Evolutionary conservation across 1,140 invertebrate genomes (phyloP), one percentile per base, ranked within the genome.

Genomic region (Muscidifurax raptorellus): DNA sequence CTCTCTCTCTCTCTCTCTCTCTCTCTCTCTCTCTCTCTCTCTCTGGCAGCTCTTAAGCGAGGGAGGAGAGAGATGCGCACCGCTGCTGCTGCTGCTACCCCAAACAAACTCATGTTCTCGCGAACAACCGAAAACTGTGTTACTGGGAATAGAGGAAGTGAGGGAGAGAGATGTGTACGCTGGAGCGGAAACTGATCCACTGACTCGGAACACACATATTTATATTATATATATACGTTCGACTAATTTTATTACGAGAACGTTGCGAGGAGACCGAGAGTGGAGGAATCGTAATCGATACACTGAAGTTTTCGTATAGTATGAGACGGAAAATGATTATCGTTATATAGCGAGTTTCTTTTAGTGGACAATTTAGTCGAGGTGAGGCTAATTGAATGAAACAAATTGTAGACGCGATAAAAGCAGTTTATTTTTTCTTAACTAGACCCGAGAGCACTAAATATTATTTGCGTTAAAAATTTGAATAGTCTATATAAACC

Each of bases 131-230:
- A 83, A 90, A 90, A 91, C 88, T 91, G 88, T 91, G 89, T 90
- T 90, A 90, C 88, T 90, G 78, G n/a, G 89, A 90, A 90, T 90
- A 90, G 89, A 88, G 84, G 85, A 85, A 87, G 59, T n/a, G 32
- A 40, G 32, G 32, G 36, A 69, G n/a, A 69, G 78, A 69, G 36
- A 67, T 22, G 13, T 32, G 13, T 67, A 66, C 32, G 5, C 1
- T 5, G 5, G 36, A 2, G 7, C 10, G 22, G 30, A 40, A 79
- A 67, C 18, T 67, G 30, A 66, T 78, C 22, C 6, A 32, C 28
- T 27, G 9, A 72, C 78, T 69, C 18, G 59, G 32, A 66, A 79
- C 30, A 36, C 59, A 15, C 7, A n/a, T n/a, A n/a, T n/a, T n/a
- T n/a, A n/a, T n/a, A n/a, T n/a, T n/a, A n/a, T n/a, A 18, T 69